Base-by-base conservation (phyloP, 2,888 invertebrate species). In the Hemithea aestivaria region DNA sequence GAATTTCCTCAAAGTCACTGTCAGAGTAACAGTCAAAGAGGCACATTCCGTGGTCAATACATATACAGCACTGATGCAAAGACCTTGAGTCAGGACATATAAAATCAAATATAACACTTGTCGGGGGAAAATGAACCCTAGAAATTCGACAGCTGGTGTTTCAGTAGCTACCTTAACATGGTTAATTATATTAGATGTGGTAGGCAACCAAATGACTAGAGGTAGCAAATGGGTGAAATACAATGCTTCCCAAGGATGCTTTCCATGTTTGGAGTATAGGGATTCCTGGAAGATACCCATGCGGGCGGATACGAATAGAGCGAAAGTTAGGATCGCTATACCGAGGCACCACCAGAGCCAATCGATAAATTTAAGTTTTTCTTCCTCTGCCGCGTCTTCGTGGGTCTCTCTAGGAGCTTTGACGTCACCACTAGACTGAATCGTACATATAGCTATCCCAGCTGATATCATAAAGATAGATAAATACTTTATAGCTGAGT, bases 281-380 rank as follows among this genome's bases (percentile, higher is more conserved):
- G 91, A 91, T 81, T 98, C 98, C 73, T 98, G 98, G 76, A 95
- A 97, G 43, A 96, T 93, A 1, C 98, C 98, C 96, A 98, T 96
- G 56, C 96, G 89, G 0, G 99, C 97, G 0, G 98, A 98, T 39
- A 98, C 89, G 57, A 99, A 93, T 34, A 99, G 82, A 0, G 98
- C 97, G 38, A 95, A 89, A 0, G 96, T 94, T 26, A 99, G 79
- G 51, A 99, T 90, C 0, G 88, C 77, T 32, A 98, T 95, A 2
- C 98, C 96, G 0, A 87, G 53, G 36, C 87, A 84, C 91, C 91
- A 91, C 90, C 90, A 90, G 4, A 91, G 87, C 73, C 88, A 85
- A 32, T 81, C 84, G 24, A 82, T 85, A 51, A 79, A 85, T 53
- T 78, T 73, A 1, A 80, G 45, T 26, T 65, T 72, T 33, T 71